Percentiles rank a stretch among this genome's conserved stretches.
These are phyloP conservation scores for Sepiola atlantica DNA, from an alignment of 2,888 invertebrate genomes.

Conservation along the genomic window DNA sequence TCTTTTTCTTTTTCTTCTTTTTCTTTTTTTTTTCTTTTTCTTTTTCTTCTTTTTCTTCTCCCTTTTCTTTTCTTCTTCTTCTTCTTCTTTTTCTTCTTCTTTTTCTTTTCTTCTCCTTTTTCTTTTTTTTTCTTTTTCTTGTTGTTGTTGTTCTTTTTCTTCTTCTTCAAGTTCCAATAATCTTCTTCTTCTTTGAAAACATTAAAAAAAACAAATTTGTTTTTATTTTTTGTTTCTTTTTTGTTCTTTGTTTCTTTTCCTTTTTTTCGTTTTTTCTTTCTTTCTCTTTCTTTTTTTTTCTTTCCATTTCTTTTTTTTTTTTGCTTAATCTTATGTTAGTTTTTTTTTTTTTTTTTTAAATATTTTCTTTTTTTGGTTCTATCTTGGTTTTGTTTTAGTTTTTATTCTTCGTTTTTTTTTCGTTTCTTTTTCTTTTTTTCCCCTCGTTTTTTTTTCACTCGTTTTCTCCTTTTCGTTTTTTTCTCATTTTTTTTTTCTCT, in stretches of 20 bases:
- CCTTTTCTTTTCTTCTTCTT: neutral
- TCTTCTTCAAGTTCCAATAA: neutral
- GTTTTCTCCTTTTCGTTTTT: neutral
- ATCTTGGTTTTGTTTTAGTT: too few relatives aligned
- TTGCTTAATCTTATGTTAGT: too few relatives aligned
- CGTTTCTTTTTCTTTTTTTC: too few relatives aligned
- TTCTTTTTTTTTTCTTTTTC: neutral
- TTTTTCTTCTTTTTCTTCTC: neutral
- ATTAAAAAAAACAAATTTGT: too few relatives aligned
- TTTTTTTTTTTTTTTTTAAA: too few relatives aligned
- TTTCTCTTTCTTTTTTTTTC: neutral
- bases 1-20: neutral
- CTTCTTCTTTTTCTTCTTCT: neutral
- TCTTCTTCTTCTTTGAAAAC: too few relatives aligned
- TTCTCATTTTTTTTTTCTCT: neutral
- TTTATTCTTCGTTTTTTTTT: too few relatives aligned
- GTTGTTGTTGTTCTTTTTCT: neutral
- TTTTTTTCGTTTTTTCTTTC: neutral
- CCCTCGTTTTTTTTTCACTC: neutral
- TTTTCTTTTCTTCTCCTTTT: neutral
- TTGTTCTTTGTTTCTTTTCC: too few relatives aligned
- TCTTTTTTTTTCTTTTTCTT: neutral
- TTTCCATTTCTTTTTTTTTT: neutral
- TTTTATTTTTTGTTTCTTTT: too few relatives aligned
- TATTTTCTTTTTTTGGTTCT: too few relatives aligned